Evolutionary conservation across 2,888 invertebrate species (phyloP).

Genomic region (Heliothis peltigera): DNA sequence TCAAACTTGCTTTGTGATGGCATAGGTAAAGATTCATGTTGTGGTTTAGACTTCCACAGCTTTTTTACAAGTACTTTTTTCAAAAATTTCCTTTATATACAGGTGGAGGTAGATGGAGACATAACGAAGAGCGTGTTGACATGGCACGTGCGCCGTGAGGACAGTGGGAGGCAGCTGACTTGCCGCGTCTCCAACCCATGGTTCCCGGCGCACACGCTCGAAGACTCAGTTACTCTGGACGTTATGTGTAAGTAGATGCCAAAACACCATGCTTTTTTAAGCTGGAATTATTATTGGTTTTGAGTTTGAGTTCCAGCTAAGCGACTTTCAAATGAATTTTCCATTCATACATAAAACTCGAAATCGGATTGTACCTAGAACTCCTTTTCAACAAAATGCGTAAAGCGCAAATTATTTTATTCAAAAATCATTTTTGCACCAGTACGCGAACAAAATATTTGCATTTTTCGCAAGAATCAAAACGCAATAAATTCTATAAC

Average conservation of each 20-base stretch:
- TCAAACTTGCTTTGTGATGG: no score
- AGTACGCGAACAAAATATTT: neutral
- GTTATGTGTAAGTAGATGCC: constrained; percentile 94
- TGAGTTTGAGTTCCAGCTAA: neutral
- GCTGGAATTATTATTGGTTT: neutral
- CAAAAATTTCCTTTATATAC: constrained; percentile 6
- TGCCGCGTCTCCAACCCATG: constrained; percentile 96
- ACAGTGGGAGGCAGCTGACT: constrained; percentile 95
- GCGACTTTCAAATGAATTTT: no score
- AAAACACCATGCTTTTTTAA: neutral
- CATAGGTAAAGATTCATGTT: no score
- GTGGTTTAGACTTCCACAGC: no score
- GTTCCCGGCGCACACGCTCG: constrained; percentile 94
- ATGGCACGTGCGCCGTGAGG: constrained; percentile 93
- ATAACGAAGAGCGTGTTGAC: constrained; percentile 94
- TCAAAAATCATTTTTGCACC: neutral
- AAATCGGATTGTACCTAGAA: neutral
- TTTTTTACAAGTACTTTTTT: neutral
- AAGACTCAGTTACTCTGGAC: constrained; percentile 93
- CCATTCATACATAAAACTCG: neutral
- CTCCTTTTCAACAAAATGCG: neutral
- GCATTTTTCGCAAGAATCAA: constrained; percentile 32
- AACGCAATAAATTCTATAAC: constrained; percentile 43
- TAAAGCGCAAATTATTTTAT: neutral
- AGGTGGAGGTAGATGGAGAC: constrained; percentile 91